Evolutionary conservation across 2,797 vertebrate genomes (phyloP).

Genomic region (Mormyrops boulengeri): DNA sequence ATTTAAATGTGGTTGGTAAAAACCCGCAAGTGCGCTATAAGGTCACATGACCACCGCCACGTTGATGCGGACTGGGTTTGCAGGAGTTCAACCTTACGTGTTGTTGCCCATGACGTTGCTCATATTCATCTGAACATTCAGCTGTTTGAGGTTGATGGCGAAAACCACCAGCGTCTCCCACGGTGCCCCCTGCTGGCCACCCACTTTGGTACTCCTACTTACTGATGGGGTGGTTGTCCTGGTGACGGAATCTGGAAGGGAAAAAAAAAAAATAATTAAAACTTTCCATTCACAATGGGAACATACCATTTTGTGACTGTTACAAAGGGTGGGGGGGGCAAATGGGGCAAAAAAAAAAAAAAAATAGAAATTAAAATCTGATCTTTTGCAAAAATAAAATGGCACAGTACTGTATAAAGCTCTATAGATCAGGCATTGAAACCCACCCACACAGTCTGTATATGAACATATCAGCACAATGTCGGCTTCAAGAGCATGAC

Average conservation of each 20-base stretch:
- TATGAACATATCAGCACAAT: background rate
- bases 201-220: constrained; percentile 78
- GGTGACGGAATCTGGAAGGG: constrained; percentile 72
- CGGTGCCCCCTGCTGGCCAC: constrained; percentile 83
- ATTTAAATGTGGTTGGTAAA: constrained; percentile 2
- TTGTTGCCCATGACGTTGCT: constrained; percentile 99
- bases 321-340: background rate
- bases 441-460: background rate
- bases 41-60: background rate
- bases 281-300: background rate
- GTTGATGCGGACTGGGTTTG: background rate
- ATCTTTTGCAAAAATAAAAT: background rate
- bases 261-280: background rate
- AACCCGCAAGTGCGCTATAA: background rate
- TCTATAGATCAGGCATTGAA: background rate
- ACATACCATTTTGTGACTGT: background rate
- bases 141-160: constrained; percentile 92
- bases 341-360: background rate
- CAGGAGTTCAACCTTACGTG: constrained; percentile 67
- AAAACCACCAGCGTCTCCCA: constrained; percentile 98
- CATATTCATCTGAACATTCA: constrained; percentile 99
- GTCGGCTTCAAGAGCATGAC: background rate
- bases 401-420: background rate
- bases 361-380: background rate
- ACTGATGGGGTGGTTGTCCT: constrained; percentile 86